These are phyloP conservation scores for Strix uralensis DNA, from an alignment of 2,113 vertebrate species.

Conservation along the genomic window DNA sequence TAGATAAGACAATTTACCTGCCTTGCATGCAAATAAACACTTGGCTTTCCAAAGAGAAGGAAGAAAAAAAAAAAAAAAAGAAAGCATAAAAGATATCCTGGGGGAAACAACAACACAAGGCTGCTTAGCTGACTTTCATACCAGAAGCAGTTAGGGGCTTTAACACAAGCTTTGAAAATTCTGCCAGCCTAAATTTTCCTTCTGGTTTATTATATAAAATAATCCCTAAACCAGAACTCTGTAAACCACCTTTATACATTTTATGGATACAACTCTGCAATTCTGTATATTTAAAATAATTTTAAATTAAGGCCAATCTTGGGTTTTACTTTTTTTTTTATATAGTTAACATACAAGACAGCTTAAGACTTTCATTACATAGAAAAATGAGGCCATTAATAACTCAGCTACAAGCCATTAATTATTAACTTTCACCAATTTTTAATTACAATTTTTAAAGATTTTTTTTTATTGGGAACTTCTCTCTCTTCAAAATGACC, in stretches of 20 bases:
- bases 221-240: conserved; percentile 5
- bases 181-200: conserved; percentile 47
- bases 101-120: conserved; percentile 67
- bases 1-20: conserved; percentile 71
- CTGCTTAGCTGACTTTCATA: conserved; percentile 66
- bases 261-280: neutral
- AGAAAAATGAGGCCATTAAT: conserved; percentile 41
- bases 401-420: conserved; percentile 14
- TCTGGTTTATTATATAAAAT: conserved; percentile 45
- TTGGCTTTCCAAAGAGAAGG: conserved; percentile 50
- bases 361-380: conserved; percentile 20
- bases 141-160: conserved; percentile 62
- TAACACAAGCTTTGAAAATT: conserved; percentile 52
- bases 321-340: neutral
- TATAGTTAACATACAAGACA: neutral
- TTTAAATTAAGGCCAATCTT: neutral
- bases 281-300: neutral
- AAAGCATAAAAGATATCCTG: conserved; percentile 68
- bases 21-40: conserved; percentile 67
- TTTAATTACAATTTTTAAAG: neutral
- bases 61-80: neutral
- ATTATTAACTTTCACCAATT: conserved; percentile 28
- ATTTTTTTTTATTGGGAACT: neutral
- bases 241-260: neutral
- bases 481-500: neutral